Evolutionary conservation across 2,797 vertebrate species (phyloP), one percentile per base, ranked within the genome.

Genomic region (Helicolenus hilgendorfi): DNA sequence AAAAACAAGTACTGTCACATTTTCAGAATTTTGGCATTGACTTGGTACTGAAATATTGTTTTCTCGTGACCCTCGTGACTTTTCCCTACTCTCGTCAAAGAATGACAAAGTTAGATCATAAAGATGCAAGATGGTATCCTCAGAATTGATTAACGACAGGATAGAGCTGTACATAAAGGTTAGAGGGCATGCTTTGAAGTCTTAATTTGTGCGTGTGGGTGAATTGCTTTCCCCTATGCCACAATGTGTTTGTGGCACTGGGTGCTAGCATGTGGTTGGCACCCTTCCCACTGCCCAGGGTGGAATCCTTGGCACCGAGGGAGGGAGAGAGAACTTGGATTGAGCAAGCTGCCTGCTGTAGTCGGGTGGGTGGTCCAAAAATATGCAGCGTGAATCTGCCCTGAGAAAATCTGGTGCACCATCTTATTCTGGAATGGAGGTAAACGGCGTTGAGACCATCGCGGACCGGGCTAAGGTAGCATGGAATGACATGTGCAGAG

Each of bases 261-360:
- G 91, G 80, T 94, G 91, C 87, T 92, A 91, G 96, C 93, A 93
- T 96, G 94, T 95, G 95, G 90, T 93, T 96, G 97, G 97, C 96
- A 94, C 72, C 73, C 70, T 77, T 94, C 96, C 95, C 89, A 79
- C 85, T 93, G 93, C 94, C 94, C 91, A 90, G 93, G 92, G 94
- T 96, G 94, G 95, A 95, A 97, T 96, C 96, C 94, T 96, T 97
- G 96, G 96, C 96, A 96, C 89, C 0, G 56, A 92, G 84, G 85
- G 88, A 94, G 86, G 84, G 83, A 92, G 90, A 75, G 86, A 91
- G 83, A 90, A 91, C 73, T 85, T 83, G 87, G 92, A 92, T 89
- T 94, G 94, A 96, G 95, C 89, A 94, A 93, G 84, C 92, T 72
- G 85, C 91, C 90, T 91, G 89, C 85, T 85, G 86, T 89, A 92